These are phyloP conservation scores for Nestor notabilis DNA, from an alignment of 2,113 vertebrate genomes.

Conservation along the genomic window DNA sequence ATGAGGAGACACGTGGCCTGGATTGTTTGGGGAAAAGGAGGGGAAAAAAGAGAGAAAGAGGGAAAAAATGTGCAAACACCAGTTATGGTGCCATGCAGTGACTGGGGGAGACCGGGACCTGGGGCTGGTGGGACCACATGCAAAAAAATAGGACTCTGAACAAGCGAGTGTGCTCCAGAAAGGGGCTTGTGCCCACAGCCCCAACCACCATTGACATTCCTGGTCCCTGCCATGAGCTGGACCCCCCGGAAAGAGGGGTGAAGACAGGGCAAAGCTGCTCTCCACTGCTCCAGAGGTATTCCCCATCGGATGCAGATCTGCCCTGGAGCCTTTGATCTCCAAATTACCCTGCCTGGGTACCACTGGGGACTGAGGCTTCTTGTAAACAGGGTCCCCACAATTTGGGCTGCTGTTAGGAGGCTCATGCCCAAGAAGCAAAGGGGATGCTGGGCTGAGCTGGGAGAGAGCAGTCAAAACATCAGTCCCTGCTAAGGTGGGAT, in stretches of 20 bases:
- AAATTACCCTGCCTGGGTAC: background rate
- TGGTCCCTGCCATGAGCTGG: background rate
- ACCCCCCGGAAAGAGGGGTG: rapidly evolving
- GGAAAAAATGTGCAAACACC: constrained; percentile 80
- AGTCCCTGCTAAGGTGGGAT: background rate
- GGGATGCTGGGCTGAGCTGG: background rate
- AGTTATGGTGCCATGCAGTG: constrained; percentile 85
- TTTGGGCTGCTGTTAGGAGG: background rate
- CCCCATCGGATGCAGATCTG: background rate
- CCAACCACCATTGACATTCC: background rate
- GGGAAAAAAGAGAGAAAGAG: constrained; percentile 70
- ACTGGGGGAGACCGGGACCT: constrained; percentile 64
- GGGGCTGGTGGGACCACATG: constrained; percentile 60
- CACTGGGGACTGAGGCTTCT: background rate
- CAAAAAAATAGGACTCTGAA: constrained; percentile 85
- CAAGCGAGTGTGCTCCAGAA: constrained; percentile 70
- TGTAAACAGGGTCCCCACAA: rapidly evolving
- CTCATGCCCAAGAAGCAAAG: background rate
- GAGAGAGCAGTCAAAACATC: background rate
- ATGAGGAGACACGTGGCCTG: constrained; percentile 86
- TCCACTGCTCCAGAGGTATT: background rate
- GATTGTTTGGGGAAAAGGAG: constrained; percentile 68
- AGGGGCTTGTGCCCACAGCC: background rate
- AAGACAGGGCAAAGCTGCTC: background rate
- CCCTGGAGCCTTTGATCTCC: background rate